Conservation (phyloP, 2,888 invertebrate genomes). For the Orthonychiurus folsomi region DNA sequence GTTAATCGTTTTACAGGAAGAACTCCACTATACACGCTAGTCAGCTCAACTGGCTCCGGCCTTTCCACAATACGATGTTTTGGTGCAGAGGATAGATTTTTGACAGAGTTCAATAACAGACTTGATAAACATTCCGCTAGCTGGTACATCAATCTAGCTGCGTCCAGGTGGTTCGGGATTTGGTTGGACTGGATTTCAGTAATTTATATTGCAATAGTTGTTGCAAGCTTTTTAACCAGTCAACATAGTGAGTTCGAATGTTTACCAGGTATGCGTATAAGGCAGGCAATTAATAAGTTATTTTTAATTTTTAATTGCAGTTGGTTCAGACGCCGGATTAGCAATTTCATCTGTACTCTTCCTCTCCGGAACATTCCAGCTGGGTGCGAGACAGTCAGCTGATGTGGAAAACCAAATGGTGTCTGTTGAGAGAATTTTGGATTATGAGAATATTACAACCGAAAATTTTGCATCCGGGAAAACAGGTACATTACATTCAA, state of each 20-base stretch:
- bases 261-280: too few relatives aligned
- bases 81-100: slow-evolving; percentile 66
- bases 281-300: too few relatives aligned
- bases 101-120: slow-evolving; percentile 63
- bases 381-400: slow-evolving; percentile 60
- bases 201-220: slow-evolving; percentile 73
- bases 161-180: slow-evolving; percentile 85
- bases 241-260: background rate
- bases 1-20: background rate
- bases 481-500: background rate
- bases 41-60: slow-evolving; percentile 19
- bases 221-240: slow-evolving; percentile 43
- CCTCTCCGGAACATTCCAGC: slow-evolving; percentile 18
- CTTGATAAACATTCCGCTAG: slow-evolving; percentile 47
- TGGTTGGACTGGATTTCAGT: slow-evolving; percentile 64
- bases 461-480: slow-evolving; percentile 40
- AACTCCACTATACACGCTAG: slow-evolving; percentile 5
- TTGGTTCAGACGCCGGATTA: slow-evolving; percentile 23
- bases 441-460: slow-evolving; percentile 46
- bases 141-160: slow-evolving; percentile 80
- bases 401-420: slow-evolving; percentile 48
- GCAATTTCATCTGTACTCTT: slow-evolving; percentile 25
- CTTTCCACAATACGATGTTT: slow-evolving; percentile 58
- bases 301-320: slow-evolving; percentile 4
- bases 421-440: slow-evolving; percentile 47